Evolutionary conservation across 2,113 vertebrate species (phyloP).

Genomic region (Acrocephalus kingi): DNA sequence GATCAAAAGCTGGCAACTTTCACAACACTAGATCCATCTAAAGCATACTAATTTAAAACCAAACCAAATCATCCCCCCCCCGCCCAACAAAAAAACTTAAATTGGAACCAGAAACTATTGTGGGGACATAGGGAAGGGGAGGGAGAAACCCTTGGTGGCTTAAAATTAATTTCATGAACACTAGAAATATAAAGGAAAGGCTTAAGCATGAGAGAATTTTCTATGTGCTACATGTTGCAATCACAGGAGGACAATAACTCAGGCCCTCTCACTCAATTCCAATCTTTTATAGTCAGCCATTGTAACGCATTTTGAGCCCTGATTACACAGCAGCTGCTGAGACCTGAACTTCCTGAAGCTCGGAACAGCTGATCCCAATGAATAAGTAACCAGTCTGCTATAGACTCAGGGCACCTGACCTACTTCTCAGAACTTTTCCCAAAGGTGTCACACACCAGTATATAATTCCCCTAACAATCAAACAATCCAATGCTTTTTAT

Average conservation of each 20-base stretch:
- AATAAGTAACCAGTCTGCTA: constrained; percentile 48
- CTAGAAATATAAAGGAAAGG: constrained; percentile 29
- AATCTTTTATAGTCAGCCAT: constrained; percentile 34
- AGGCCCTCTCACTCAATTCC: constrained; percentile 44
- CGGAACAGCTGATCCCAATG: constrained; percentile 53
- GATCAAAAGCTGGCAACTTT: neutral
- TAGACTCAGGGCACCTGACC: constrained; percentile 35
- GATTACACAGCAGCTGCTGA: constrained; percentile 63
- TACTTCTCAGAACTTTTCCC: constrained; percentile 48
- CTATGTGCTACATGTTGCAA: neutral
- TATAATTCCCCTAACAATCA: constrained; percentile 27
- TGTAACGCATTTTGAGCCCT: constrained; percentile 19
- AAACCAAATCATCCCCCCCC: too few species aligned
- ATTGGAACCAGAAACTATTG: constrained; percentile 40
- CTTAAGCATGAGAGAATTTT: constrained; percentile 38
- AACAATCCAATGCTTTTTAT: neutral
- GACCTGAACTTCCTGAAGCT: constrained; percentile 52
- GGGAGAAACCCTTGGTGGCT: neutral
- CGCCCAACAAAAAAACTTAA: neutral
- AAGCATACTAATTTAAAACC: constrained; percentile 14
- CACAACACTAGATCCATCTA: neutral
- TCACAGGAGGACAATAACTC: constrained; percentile 62
- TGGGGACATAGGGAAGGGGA: neutral
- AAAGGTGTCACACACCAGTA: constrained; percentile 14
- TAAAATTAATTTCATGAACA: constrained; percentile 48